A percentile compares a stretch with the other conserved stretches of the same genome.
phyloP scores from a whole-genome alignment of 2,797 vertebrate genomes.

The Loriculus beryllinus region DNA sequence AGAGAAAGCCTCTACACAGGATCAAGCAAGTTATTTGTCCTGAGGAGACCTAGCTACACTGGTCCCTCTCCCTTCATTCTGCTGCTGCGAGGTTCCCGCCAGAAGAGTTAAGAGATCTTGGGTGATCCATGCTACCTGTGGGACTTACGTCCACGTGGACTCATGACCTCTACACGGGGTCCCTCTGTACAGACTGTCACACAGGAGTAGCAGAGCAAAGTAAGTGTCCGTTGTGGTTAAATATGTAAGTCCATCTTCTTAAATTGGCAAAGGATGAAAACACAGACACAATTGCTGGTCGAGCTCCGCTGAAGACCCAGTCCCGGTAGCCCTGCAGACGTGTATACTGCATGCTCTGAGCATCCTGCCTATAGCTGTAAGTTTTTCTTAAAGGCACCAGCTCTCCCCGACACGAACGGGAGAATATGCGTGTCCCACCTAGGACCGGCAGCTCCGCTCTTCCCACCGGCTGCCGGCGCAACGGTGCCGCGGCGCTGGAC shows the following conservation, averaged over 20 bases:
- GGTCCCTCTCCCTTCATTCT: neutral
- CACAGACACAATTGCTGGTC: rapidly evolving
- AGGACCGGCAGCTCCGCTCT: neutral
- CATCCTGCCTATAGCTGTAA: too few species aligned
- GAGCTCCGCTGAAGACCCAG: neutral
- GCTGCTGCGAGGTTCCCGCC: neutral
- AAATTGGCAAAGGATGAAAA: neutral
- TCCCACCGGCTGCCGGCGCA: neutral
- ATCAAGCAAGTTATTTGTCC: neutral
- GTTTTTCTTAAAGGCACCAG: neutral
- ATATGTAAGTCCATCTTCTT: neutral
- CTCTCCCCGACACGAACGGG: neutral
- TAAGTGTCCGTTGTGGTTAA: rapidly evolving
- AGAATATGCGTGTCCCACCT: rapidly evolving
- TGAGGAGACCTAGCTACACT: neutral
- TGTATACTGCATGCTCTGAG: neutral
- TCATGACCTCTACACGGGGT: neutral
- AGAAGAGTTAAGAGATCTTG: neutral
- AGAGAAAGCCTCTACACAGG: neutral
- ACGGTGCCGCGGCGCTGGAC: neutral
- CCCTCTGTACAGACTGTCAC: neutral
- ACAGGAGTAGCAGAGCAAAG: neutral
- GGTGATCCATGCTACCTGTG: neutral
- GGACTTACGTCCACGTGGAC: rapidly evolving
- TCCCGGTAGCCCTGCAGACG: neutral